Evolutionary conservation across 2,888 invertebrate genomes (phyloP), one percentile per base, ranked within the genome.

Genomic region (Xestia ashworthii): DNA sequence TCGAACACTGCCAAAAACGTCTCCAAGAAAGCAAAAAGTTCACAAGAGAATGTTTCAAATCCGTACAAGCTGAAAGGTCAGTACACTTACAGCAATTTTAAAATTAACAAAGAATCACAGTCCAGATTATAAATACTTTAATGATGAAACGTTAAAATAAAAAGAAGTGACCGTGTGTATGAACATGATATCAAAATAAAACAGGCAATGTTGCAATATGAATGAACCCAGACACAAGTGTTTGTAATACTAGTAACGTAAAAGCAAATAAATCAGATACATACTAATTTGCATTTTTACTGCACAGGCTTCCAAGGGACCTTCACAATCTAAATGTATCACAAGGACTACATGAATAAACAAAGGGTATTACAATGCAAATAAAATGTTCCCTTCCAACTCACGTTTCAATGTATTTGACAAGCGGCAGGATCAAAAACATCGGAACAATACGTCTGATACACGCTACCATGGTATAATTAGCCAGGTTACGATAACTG

Each of bases 1-100:
- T 97, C 97, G 78, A 95, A 94, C 16, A 96, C 93, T 62, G 95
- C 94, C 83, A 97, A 87, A 88, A 97, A 95, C 74, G 96, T 96
- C 78, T 96, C 95, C 81, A 95, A 87, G 84, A 96, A 97, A 44
- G 89, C 93, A 84, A 90, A 90, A 80, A 91, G 72, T 69, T 92
- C 85, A 88, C 97, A 97, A 74, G 93, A 92, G n/a, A 91, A 86
- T 69, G 87, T 87, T 64, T 93, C 91, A 87, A 93, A 93, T 76
- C 92, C 74, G 60, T 71, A 80, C 92, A 93, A 92, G 89, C 93
- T 93, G 88, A 80, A 89, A 88, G 41, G 50, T 74, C 55, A 74
- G n/a, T 70, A 64, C 55, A 85, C 25, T 65, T 71, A 22, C 1
- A 71, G n/a, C 5, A 25, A 81, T 50, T 50, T 64, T 58, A 65